A percentile compares a stretch with the other conserved stretches of the same genome.
phyloP scores from a whole-genome alignment of 2,113 vertebrate species.

The Sialia sialis region DNA sequence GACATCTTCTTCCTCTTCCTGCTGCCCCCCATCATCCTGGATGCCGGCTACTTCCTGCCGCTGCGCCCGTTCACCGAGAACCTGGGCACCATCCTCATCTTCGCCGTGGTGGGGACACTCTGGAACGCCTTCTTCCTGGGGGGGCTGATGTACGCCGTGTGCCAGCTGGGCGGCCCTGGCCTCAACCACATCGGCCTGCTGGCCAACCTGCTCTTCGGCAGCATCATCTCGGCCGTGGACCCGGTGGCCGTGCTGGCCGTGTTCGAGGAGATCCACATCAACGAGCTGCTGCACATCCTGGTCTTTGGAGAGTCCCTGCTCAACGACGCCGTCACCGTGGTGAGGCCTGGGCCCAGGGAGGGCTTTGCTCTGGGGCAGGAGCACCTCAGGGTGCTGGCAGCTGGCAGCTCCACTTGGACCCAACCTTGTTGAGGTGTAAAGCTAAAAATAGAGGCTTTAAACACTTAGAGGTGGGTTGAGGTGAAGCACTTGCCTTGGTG shows the following conservation, averaged over 20 bases:
- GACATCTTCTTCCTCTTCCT: slow-evolving; percentile 91
- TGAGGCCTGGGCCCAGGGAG: slow-evolving; percentile 37
- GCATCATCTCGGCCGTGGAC: slow-evolving; percentile 95
- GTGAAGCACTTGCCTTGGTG: fast-evolving
- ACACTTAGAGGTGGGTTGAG: neutral
- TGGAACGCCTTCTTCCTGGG: slow-evolving; percentile 97
- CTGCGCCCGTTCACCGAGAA: slow-evolving; percentile 96
- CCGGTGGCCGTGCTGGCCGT: slow-evolving; percentile 95
- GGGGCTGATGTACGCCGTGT: slow-evolving; percentile 84
- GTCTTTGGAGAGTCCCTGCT: slow-evolving; percentile 97
- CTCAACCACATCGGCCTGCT: slow-evolving; percentile 80
- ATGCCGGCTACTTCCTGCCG: slow-evolving; percentile 96
- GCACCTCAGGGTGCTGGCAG: neutral
- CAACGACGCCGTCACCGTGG: slow-evolving; percentile 95
- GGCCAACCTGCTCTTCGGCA: slow-evolving; percentile 89
- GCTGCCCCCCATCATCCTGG: slow-evolving; percentile 96
- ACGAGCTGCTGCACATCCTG: slow-evolving; percentile 94
- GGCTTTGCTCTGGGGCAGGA: fast-evolving
- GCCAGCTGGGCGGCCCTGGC: slow-evolving; percentile 73
- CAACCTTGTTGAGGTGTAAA: neutral
- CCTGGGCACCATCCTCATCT: slow-evolving; percentile 96
- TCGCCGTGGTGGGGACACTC: slow-evolving; percentile 93
- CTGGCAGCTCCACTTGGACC: neutral
- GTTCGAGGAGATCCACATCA: slow-evolving; percentile 99
- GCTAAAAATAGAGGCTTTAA: neutral